Evolutionary conservation across 2,797 vertebrate genomes (phyloP).

Genomic region (Tinamus major): DNA sequence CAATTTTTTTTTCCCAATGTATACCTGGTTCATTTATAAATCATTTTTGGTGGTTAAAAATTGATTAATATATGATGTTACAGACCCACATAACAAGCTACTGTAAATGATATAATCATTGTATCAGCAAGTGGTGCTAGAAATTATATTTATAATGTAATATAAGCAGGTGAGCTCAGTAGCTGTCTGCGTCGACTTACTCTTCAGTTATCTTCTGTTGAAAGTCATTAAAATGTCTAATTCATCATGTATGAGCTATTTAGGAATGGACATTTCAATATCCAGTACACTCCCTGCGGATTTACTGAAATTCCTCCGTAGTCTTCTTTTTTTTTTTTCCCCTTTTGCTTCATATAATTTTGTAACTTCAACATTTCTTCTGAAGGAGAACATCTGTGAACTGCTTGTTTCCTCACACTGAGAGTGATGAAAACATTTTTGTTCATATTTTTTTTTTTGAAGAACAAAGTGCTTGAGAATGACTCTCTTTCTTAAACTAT

Average conservation of each 20-base stretch:
- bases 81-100: neutral
- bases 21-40: neutral
- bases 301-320: neutral
- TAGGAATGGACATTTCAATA: neutral
- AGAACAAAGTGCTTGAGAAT: fast-evolving
- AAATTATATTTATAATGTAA: constrained; percentile 21
- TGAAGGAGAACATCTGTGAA: neutral
- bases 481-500: neutral
- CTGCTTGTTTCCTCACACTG: neutral
- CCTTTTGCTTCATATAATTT: neutral
- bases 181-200: neutral
- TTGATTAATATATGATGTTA: neutral
- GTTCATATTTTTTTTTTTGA: neutral
- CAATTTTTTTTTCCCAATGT: neutral
- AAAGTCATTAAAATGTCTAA: neutral
- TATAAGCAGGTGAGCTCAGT: neutral
- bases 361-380: neutral
- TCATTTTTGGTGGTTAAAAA: constrained; percentile 10
- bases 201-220: neutral
- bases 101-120: neutral
- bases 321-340: neutral
- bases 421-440: neutral
- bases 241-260: neutral
- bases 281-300: neutral
- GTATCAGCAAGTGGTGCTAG: neutral